A percentile compares a stretch with the other conserved stretches of the same genome.
phyloP scores from a whole-genome alignment of 2,797 vertebrate genomes.

The Mormyrops boulengeri region DNA sequence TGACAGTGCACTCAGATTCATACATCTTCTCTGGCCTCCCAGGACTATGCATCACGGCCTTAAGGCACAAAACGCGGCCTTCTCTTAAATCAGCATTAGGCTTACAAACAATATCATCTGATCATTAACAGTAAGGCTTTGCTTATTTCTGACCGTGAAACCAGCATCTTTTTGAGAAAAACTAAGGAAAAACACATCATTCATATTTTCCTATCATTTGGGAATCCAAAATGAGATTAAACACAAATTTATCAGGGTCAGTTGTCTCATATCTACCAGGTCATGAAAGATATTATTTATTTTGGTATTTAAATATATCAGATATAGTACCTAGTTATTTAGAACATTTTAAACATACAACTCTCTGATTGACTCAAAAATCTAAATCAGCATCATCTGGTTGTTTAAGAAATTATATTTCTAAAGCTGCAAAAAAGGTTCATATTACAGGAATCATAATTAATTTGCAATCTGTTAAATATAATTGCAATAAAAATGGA shows the following conservation, averaged over 20 bases:
- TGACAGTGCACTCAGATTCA: neutral
- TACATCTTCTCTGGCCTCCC: neutral
- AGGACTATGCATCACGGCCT: neutral
- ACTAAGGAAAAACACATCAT: neutral
- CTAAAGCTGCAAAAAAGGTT: neutral
- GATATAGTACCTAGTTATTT: neutral
- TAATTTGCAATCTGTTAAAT: neutral
- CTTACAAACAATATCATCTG: neutral
- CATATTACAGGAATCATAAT: neutral
- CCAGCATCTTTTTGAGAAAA: neutral
- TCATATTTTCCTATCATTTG: neutral
- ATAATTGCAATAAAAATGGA: neutral
- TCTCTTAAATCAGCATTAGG: neutral
- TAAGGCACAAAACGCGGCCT: neutral
- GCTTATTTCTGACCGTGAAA: neutral
- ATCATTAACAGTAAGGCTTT: neutral
- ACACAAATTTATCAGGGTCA: neutral
- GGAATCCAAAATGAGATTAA: neutral
- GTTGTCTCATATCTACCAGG: no score
- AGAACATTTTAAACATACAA: neutral
- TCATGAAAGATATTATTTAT: no score
- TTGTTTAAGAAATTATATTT: neutral
- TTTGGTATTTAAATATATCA: neutral
- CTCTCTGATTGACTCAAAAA: neutral
- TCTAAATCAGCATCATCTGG: neutral